Conservation (phyloP, 2,888 invertebrate genomes). For the Chorisops tibialis region DNA sequence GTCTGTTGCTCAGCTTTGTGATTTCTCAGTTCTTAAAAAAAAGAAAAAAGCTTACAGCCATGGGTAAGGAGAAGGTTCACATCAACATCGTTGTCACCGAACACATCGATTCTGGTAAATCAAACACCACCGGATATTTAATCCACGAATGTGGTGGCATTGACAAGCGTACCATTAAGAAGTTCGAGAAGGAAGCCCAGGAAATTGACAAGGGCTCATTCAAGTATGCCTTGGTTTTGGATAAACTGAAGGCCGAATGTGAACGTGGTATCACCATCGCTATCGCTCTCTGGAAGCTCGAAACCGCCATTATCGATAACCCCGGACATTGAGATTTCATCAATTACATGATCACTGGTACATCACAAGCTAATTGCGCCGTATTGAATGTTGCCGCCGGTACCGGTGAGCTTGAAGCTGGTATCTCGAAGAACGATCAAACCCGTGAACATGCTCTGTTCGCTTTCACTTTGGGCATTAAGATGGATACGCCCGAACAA, state of each 20-base stretch:
- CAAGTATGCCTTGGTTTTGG: slow-evolving; percentile 99
- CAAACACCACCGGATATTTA: slow-evolving; percentile 96
- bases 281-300: slow-evolving; percentile 98
- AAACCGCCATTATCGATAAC: slow-evolving; percentile 96
- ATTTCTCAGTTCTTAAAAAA: slow-evolving; percentile 40
- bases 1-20: slow-evolving; percentile 60
- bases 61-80: slow-evolving; percentile 99
- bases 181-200: too few relatives aligned
- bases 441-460: slow-evolving; percentile 98
- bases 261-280: slow-evolving; percentile 99
- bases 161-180: slow-evolving; percentile 99
- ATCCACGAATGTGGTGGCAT: slow-evolving; percentile 99
- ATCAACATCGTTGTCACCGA: slow-evolving; percentile 99
- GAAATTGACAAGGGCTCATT: slow-evolving; percentile 99
- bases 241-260: slow-evolving; percentile 99
- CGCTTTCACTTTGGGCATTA: too few relatives aligned
- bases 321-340: slow-evolving; percentile 99
- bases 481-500: slow-evolving; percentile 99
- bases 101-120: slow-evolving; percentile 99
- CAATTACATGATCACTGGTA: slow-evolving; percentile 99
- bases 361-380: too few relatives aligned
- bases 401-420: slow-evolving; percentile 99
- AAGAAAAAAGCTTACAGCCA: slow-evolving; percentile 47
- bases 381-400: slow-evolving; percentile 98
- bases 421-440: slow-evolving; percentile 99